Base-by-base conservation (phyloP, 2,888 invertebrate species). In the Pseudanteris insignis region DNA sequence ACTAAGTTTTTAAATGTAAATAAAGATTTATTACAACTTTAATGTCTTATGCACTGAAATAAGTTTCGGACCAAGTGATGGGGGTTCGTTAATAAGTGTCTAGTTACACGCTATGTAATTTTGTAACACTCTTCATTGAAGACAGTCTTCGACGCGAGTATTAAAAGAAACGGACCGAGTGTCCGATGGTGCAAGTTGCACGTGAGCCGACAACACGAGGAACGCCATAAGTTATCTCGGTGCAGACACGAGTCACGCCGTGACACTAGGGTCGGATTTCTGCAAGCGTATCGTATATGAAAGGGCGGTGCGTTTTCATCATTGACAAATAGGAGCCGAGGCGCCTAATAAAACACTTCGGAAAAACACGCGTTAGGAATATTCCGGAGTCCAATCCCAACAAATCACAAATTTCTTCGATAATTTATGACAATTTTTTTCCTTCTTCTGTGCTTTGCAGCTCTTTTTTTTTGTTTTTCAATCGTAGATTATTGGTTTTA, bases 231-330 rank as follows among this genome's bases (percentile, higher is more conserved):
- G 47, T 60, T 13, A 41, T 14, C 9, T 7, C 11, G 8, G 36
- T 38, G 36, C 18, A 51, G 59, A 60, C 59, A 48, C 53, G 47
- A 48, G 53, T 36, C 46, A 26, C 46, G 59, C 38, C 30, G 13
- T 32, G 7, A 25, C 25, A 47, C 40, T 38, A 29, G 43, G 18
- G 9, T 59, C 53, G 21, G 38, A 53, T 59, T 59, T 59, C 58
- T 59, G 53, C 51, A 18, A n/a, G 21, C 9, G 21, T 13, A 11
- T 29, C 33, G 25, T 10, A 36, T 24, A 36, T 36, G 30, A 36
- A 46, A 53, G 26, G 36, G 47, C 59, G 51, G 53, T 25, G 6
- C 38, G 15, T 21, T 38, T 7, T 6, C 30, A 18, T 47, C 33
- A 18, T 15, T 47, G 53, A 51, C 53, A 47, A 59, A 59, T 53